These are phyloP conservation scores for Ptyas mucosa DNA, from an alignment of 2,113 vertebrate species.

Conservation along the genomic window DNA sequence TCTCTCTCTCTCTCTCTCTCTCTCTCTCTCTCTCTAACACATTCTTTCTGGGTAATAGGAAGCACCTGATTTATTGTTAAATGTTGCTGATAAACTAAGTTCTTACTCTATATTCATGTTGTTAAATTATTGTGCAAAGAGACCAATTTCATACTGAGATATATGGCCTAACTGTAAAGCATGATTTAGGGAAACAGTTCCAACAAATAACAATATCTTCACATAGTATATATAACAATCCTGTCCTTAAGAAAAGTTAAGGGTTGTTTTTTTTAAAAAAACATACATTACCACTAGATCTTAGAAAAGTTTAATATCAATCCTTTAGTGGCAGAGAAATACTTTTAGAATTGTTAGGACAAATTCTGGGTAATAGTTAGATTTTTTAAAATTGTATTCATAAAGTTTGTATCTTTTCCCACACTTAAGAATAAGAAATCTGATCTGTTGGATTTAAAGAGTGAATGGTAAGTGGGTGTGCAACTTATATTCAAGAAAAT, in stretches of 20 bases:
- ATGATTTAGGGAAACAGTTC: constrained; percentile 54
- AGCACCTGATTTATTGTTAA: constrained; percentile 57
- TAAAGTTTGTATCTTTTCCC: neutral
- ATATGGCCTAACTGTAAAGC: constrained; percentile 48
- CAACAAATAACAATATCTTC: constrained; percentile 35
- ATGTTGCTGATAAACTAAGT: constrained; percentile 30
- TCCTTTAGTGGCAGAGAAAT: neutral
- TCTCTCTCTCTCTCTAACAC: constrained; percentile 52
- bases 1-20: constrained; percentile 19
- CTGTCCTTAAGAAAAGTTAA: constrained; percentile 21
- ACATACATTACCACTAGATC: neutral
- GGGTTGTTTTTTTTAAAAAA: neutral
- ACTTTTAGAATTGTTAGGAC: neutral
- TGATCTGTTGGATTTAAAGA: neutral
- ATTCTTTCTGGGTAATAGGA: constrained; percentile 59
- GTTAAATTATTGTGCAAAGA: constrained; percentile 51
- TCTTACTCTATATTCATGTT: constrained; percentile 37
- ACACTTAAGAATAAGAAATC: neutral
- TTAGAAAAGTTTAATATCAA: neutral
- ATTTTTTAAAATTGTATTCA: neutral
- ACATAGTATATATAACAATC: constrained; percentile 40
- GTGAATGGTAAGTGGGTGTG: neutral
- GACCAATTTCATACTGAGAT: constrained; percentile 51
- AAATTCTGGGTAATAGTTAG: neutral
- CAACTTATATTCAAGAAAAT: neutral